phyloP scores from a whole-genome alignment of 2,113 vertebrate genomes.

The Crypturellus undulatus region DNA sequence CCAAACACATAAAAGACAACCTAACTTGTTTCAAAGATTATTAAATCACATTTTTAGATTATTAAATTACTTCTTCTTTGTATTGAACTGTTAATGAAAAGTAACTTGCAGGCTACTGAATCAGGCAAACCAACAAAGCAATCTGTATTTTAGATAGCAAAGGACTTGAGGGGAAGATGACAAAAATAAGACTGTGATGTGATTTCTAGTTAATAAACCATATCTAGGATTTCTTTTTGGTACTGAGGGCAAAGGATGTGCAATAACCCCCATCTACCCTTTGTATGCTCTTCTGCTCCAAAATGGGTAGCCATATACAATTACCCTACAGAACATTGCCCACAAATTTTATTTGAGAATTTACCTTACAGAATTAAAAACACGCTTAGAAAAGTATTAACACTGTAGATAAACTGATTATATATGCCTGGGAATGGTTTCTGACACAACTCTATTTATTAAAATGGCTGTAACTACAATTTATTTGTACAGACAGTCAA shows the following conservation, averaged over 20 bases:
- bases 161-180: neutral
- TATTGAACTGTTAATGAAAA: neutral
- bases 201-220: neutral
- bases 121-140: neutral
- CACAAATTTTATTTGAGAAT: neutral
- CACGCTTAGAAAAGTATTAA: accelerated
- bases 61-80: neutral
- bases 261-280: neutral
- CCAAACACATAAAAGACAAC: neutral
- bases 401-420: neutral
- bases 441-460: neutral
- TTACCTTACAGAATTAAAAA: neutral
- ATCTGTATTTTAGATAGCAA: neutral
- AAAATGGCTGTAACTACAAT: neutral
- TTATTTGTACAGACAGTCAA: neutral
- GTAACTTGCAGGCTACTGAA: neutral
- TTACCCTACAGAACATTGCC: neutral
- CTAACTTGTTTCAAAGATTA: neutral
- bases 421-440: accelerated
- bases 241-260: neutral
- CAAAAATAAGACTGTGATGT: neutral
- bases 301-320: neutral
- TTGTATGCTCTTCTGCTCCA: neutral
- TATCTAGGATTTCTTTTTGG: neutral
- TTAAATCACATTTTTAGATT: neutral